A percentile compares a stretch with the other conserved stretches of the same genome.
phyloP scores from a whole-genome alignment of 2,888 invertebrate species.

The Polymixis flavicincta region DNA sequence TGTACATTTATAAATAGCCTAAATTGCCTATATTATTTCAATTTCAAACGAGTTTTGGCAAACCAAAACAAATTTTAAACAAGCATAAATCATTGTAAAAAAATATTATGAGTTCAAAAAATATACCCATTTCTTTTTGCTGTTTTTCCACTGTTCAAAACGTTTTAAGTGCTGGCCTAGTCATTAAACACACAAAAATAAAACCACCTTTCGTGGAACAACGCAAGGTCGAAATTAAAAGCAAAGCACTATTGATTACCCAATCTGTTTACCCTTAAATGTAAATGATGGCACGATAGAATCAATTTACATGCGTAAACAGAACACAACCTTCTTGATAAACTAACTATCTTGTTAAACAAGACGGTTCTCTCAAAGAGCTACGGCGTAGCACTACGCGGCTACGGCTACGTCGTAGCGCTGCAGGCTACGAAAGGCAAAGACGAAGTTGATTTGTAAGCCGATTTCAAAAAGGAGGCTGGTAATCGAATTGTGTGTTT shows the following conservation, averaged over 20 bases:
- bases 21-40: neutral
- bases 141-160: neutral
- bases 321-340: conserved; percentile 30
- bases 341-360: conserved; percentile 43
- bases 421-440: conserved; percentile 46
- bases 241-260: conserved; percentile 52
- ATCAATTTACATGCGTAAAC: conserved; percentile 47
- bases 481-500: conserved; percentile 18
- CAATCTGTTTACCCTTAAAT: conserved; percentile 55
- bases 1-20: neutral
- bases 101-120: too few relatives aligned
- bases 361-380: conserved; percentile 38
- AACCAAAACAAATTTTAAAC: neutral
- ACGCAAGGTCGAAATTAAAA: conserved; percentile 50
- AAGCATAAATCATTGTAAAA: too few relatives aligned
- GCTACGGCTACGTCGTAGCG: conserved; percentile 56
- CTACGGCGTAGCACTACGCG: conserved; percentile 44
- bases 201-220: conserved; percentile 37
- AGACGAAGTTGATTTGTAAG: conserved; percentile 15
- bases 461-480: conserved; percentile 20
- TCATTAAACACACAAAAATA: neutral
- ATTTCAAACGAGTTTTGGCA: conserved; percentile 6
- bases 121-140: neutral
- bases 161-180: neutral
- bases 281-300: conserved; percentile 40